Base-by-base conservation (phyloP, 37 sponge, comb jelly and placozoan genomes). In the Diacarnus erythraeanus region DNA sequence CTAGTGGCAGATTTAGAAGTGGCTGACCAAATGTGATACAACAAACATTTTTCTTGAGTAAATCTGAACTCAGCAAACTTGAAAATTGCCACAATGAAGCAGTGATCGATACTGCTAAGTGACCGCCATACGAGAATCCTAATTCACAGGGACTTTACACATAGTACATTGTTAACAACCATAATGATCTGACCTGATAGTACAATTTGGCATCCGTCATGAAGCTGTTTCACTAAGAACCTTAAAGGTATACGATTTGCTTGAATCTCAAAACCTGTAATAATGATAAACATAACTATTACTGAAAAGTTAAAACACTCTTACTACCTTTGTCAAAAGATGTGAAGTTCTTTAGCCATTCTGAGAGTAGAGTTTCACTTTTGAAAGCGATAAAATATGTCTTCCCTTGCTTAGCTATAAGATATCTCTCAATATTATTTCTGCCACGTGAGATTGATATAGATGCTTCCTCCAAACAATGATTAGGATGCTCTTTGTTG, bases 81-180 rank as follows among this genome's bases (percentile, higher is more conserved):
- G 54, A 25, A 12, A 47, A 8, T 42, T 42, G 23, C 73, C 73
- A 72, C 30, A 72, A 20, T 26, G 27, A 22, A 26, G 73, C 73
- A 22, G 56, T 43, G 3, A 72, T 6, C 38, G 27, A 57, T 20
- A 54, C 2, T 1, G 75, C 75, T 15, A 75, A 31, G 8, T 57
- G 47, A 54, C 75, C 75, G 12, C 75, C 75, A 75, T 54, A 75
- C 3, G 75, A 75, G 33, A 75, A 75, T 23, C 75, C 75, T 72
- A n/a, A n/a, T n/a, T 30, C 58, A 22, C 17, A 17, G 17, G 58
- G n/a, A n/a, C n/a, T n/a, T n/a, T n/a, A n/a, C n/a, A n/a, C n/a
- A n/a, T n/a, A n/a, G n/a, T 12, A 47, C 12, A 47, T 47, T 15
- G 51, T 47, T 47, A 47, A 12, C 51, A 47, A 47, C 12, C 65